Evolutionary conservation across 1,140 invertebrate species (phyloP), one percentile per base, ranked within the genome.

Genomic region (Aleiodes sp.): DNA sequence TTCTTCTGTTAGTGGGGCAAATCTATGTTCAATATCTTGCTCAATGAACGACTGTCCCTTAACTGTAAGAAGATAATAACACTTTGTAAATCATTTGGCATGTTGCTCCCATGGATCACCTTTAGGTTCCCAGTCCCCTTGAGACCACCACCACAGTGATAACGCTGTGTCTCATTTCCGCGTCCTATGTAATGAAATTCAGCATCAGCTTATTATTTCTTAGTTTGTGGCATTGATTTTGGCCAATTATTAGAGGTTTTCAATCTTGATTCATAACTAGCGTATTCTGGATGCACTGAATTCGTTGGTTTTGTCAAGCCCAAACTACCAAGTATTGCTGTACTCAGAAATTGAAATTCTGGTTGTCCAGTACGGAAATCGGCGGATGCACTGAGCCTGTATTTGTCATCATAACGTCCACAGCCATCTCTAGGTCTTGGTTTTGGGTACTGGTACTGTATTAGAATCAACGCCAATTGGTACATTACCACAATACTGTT

Each of bases 81-180:
- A 97, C 57, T 92, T 89, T 1, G 89, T 88, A 74, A 94, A 94
- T 94, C 94, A 96, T 29, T 90, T 88, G 0, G 94, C 94, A 80
- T 97, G 96, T 80, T 97, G 93, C 66, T 92, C 90, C 94, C 94
- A 96, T 1, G 94, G 94, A 71, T 94, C 90, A 85, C 97, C 95
- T 60, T 90, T 88, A 21, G 89, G 89, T 80, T 94, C 92, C 96
- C 96, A 97, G 76, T 94, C 93, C n/a, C n/a, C 78, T 94, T 94
- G 1, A 97, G 84, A 1, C 94, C 94, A 16, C 94, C 93, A 59
- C 93, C 93, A 79, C 96, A 97, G 75, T 92, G 91, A 79, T 93
- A 96, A 76, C 96, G 97, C 19, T 93, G 87, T 0, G 94, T 94
- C 75, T 94, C 91, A 83, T 97, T 95, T 7, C 91, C 91, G 43